Conservation (phyloP, 2,113 vertebrate species). For the Alces alces region DNA sequence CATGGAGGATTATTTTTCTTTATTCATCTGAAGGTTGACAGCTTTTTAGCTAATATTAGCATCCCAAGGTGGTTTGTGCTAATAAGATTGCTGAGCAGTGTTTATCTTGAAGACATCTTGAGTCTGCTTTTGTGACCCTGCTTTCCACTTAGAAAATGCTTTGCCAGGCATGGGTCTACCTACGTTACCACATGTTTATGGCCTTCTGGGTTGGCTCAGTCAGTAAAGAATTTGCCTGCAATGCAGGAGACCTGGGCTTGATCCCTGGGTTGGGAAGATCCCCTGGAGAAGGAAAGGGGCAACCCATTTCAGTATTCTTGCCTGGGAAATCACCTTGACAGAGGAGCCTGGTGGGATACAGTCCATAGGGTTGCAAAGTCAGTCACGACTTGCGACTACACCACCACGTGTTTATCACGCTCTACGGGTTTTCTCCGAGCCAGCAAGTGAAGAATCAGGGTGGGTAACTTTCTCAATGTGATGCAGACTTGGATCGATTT, state of each 20-base stretch:
- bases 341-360: not conserved
- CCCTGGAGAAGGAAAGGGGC: not conserved
- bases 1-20: not conserved
- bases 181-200: too few species aligned
- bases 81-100: not conserved
- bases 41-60: not conserved
- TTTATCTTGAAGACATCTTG: not conserved
- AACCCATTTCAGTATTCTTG: not conserved
- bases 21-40: not conserved
- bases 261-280: not conserved
- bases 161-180: not conserved
- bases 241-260: not conserved
- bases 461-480: not conserved
- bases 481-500: accelerated
- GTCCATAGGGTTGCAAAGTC: not conserved
- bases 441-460: not conserved
- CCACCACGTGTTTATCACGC: not conserved
- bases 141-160: not conserved
- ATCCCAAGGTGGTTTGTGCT: not conserved
- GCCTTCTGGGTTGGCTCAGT: not conserved
- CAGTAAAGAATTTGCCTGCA: not conserved
- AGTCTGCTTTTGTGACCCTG: not conserved
- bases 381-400: not conserved
- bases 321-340: not conserved
- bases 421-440: not conserved